A percentile compares a stretch with the other conserved stretches of the same genome.
phyloP scores from a whole-genome alignment of 2,888 invertebrate species.

The Dendrolimus houi region DNA sequence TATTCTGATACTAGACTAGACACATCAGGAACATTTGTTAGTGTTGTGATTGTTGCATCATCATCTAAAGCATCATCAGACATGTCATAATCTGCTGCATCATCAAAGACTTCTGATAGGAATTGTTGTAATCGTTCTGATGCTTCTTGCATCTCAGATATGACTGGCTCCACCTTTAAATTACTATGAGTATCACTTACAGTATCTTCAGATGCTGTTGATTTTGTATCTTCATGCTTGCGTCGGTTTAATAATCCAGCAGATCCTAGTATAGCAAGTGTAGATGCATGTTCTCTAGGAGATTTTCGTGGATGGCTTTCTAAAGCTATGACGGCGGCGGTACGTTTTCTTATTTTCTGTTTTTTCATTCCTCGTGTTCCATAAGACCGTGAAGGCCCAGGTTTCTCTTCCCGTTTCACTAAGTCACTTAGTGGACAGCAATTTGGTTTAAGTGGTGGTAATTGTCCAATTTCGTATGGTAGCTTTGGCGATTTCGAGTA shows the following conservation, averaged over 20 bases:
- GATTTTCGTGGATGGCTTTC: slow-evolving; percentile 85
- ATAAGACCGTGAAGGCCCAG: slow-evolving; percentile 55
- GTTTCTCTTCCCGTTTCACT: slow-evolving; percentile 52
- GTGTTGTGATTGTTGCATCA: slow-evolving; percentile 44
- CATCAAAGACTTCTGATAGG: slow-evolving; percentile 60
- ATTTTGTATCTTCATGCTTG: slow-evolving; percentile 62
- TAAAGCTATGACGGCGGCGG: slow-evolving; percentile 41
- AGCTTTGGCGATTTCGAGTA: slow-evolving; percentile 80
- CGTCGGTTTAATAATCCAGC: slow-evolving; percentile 76
- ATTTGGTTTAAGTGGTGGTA: slow-evolving; percentile 78
- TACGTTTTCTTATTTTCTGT: slow-evolving; percentile 45
- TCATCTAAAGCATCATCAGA: slow-evolving; percentile 56
- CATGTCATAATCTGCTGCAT: slow-evolving; percentile 64
- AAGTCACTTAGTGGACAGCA: slow-evolving; percentile 68
- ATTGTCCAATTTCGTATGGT: slow-evolving; percentile 84
- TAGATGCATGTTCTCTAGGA: slow-evolving; percentile 92
- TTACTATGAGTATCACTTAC: slow-evolving; percentile 50
- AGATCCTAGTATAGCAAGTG: slow-evolving; percentile 85
- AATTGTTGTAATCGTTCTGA: slow-evolving; percentile 61
- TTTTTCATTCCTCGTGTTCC: slow-evolving; percentile 63
- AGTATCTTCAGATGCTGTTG: slow-evolving; percentile 64
- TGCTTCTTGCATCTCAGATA: slow-evolving; percentile 47
- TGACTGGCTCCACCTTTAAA: slow-evolving; percentile 38
- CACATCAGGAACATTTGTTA: slow-evolving; percentile 57
- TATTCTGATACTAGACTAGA: slow-evolving; percentile 61